Evolutionary conservation across 1,140 invertebrate genomes (phyloP).

Genomic region (Copidosoma floridanum): DNA sequence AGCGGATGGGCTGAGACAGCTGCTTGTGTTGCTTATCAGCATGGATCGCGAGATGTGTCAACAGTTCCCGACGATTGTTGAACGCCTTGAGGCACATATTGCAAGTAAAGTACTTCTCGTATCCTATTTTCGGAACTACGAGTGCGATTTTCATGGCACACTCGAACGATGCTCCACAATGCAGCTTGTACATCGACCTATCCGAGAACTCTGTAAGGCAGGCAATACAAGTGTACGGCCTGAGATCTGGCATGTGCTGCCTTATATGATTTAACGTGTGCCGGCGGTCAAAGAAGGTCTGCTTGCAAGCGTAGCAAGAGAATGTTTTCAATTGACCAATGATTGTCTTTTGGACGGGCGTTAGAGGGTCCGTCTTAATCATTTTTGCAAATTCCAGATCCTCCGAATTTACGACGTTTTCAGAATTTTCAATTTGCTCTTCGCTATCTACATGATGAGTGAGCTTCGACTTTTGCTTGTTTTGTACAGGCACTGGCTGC

Average conservation of each 20-base stretch:
- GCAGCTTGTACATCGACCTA: conserved; percentile 46
- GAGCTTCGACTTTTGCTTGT: conserved; percentile 7
- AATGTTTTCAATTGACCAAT: conserved; percentile 54
- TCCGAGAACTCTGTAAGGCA: conserved; percentile 51
- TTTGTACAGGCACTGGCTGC: not conserved
- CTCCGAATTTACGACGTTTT: conserved; percentile 6
- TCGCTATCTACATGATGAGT: not conserved
- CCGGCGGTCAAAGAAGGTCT: conserved; percentile 44
- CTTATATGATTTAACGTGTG: conserved; percentile 50
- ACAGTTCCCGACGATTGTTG: conserved; percentile 43
- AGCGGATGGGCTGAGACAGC: conserved; percentile 24
- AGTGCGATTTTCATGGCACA: conserved; percentile 55
- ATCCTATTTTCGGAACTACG: conserved; percentile 46
- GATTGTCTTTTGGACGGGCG: conserved; percentile 48
- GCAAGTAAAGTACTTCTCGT: conserved; percentile 52
- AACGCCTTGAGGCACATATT: conserved; percentile 52
- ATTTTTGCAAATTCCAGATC: conserved; percentile 17
- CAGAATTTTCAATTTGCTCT: not conserved
- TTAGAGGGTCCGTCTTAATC: conserved; percentile 38
- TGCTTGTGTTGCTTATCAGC: conserved; percentile 44
- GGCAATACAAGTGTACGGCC: conserved; percentile 51
- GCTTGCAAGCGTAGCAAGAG: conserved; percentile 48
- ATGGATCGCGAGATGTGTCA: conserved; percentile 46
- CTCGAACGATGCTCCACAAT: conserved; percentile 50
- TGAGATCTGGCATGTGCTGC: conserved; percentile 50